Conservation (phyloP, 2,888 invertebrate genomes). For the Drosophila mettleri region DNA sequence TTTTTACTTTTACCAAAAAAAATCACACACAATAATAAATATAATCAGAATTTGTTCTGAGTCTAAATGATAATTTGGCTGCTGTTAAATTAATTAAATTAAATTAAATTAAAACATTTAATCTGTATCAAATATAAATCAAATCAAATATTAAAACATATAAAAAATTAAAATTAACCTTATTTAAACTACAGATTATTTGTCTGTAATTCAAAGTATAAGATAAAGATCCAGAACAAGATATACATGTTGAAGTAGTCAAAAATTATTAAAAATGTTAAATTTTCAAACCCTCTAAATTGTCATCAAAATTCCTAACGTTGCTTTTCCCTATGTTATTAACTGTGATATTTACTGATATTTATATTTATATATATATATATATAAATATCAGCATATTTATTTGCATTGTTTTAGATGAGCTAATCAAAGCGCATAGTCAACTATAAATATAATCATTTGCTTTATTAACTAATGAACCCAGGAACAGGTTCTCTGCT, state of each 20-base stretch:
- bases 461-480: slow-evolving; percentile 43
- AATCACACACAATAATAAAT: too few species aligned
- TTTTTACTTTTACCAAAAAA: too few species aligned
- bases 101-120: too few species aligned
- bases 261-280: too few species aligned
- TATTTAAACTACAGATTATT: background rate
- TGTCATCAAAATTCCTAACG: background rate
- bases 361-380: background rate
- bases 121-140: too few species aligned
- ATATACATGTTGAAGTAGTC: too few species aligned
- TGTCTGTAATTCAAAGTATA: too few species aligned
- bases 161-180: background rate
- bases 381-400: slow-evolving; percentile 1
- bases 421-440: slow-evolving; percentile 34
- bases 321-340: background rate
- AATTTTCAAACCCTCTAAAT: background rate
- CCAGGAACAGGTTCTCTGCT: slow-evolving; percentile 44
- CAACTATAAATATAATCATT: slow-evolving; percentile 19
- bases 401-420: slow-evolving; percentile 25
- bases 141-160: background rate
- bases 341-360: slow-evolving; percentile 2
- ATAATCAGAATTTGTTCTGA: too few species aligned
- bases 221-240: background rate
- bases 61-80: too few species aligned
- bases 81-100: too few species aligned